Conservation (phyloP, 2,113 vertebrate genomes). For the Spea multiplicata region DNA sequence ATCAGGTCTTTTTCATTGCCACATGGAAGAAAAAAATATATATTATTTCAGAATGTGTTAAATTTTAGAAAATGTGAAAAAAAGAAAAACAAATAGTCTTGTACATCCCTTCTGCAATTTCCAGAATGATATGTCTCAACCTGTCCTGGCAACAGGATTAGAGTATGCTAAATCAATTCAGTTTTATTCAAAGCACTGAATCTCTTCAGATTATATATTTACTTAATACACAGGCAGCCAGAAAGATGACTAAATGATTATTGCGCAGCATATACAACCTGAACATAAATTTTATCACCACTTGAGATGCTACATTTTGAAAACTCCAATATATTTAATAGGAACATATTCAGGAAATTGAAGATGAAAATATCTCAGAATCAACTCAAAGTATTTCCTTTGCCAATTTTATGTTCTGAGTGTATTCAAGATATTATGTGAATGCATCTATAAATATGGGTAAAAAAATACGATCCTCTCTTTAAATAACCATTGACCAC, state of each 20-base stretch:
- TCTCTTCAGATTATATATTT: conserved; percentile 29
- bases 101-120: conserved; percentile 18
- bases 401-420: no score
- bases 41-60: conserved; percentile 7
- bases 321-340: conserved; percentile 1
- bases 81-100: background rate
- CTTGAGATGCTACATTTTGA: conserved; percentile 6
- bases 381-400: background rate
- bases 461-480: no score
- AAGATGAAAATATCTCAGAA: background rate
- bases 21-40: background rate
- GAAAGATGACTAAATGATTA: conserved; percentile 22
- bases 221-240: conserved; percentile 3
- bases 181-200: conserved; percentile 22
- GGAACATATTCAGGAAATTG: background rate
- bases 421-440: no score
- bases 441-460: no score
- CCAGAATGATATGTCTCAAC: conserved; percentile 25
- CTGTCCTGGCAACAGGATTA: conserved; percentile 22
- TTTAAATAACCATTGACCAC: no score
- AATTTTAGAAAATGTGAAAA: background rate
- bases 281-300: conserved; percentile 20
- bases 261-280: conserved; percentile 1
- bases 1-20: conserved; percentile 5
- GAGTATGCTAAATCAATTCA: conserved; percentile 14